Base-by-base conservation (phyloP, 2,113 vertebrate genomes). In the Acrocephalus arundinaceus region DNA sequence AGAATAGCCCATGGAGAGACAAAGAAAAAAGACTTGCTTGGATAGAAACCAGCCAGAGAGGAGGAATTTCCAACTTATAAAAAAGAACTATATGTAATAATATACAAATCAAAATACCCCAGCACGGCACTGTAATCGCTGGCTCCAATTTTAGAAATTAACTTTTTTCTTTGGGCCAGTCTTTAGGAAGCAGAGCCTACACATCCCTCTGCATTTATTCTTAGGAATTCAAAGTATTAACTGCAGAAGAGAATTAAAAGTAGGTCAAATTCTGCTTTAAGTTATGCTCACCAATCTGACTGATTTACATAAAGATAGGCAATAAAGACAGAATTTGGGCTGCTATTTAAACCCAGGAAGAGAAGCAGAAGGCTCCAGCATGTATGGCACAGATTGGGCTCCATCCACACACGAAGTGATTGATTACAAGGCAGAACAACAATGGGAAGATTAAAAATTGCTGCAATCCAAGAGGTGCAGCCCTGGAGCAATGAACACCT, bases 1-100 rank as follows among this genome's bases (percentile, higher is more conserved):
- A 92, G 87, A 75, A 48, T 14, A 2, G 59, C 63, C 94, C 88
- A 18, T 1, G 28, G 94, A 94, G 97, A 97, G 87, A 84, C 63
- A 85, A n/a, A 52, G 87, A 18, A 48, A 65, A 78, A 49, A 86
- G 74, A 48, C 85, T 80, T 59, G 80, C 62, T 27, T 74, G 96
- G 97, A 73, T 1, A 10, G 77, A 68, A 89, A 94, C 81, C 49
- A 71, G 90, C 10, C 61, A 86, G 62, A 66, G 24, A 80, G 52
- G 78, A 75, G 17, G 90, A 33, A 96, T 82, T 86, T 92, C 83
- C 72, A 91, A 79, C 52, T 76, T 16, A 54, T 7, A 86, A 55
- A 82, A 54, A 78, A 73, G 54, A 86, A 65, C 58, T 58, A 2
- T 30, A 58, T 23, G 59, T 39, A 87, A 80, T 76, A 87, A 90